phyloP scores from a whole-genome alignment of 2,797 vertebrate genomes.

The Otolemur crassicaudatus region DNA sequence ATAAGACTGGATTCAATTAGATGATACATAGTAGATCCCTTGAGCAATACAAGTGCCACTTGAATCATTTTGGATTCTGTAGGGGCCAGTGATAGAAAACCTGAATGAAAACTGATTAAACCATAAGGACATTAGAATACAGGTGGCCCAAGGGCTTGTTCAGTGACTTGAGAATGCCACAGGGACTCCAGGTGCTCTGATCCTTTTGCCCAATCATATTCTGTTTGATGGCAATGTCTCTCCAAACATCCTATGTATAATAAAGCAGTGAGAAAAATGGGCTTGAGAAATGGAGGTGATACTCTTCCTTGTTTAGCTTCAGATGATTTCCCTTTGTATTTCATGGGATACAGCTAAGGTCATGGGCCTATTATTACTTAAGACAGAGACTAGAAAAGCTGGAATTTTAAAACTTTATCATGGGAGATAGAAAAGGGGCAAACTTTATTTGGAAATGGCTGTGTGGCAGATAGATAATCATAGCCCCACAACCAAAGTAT shows the following conservation, averaged over 20 bases:
- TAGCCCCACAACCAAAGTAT: neutral
- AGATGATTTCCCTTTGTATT: neutral
- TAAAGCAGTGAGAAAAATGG: neutral
- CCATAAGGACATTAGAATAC: neutral
- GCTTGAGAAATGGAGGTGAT: rapidly evolving
- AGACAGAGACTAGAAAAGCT: neutral
- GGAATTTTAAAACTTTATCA: neutral
- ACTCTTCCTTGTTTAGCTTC: neutral
- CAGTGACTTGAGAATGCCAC: neutral
- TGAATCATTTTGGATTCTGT: neutral
- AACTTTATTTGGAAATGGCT: neutral
- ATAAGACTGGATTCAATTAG: neutral
- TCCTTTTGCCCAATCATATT: neutral
- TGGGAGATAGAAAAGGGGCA: neutral
- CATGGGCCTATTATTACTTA: neutral
- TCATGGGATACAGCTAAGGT: neutral
- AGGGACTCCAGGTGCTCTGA: neutral
- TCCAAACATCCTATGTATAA: neutral
- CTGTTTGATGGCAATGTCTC: neutral
- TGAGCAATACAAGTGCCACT: neutral
- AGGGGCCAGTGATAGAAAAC: neutral
- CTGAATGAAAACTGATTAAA: neutral
- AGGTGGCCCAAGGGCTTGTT: neutral
- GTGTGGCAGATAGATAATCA: neutral
- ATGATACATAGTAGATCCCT: neutral